Conservation (phyloP, 2,797 vertebrate genomes). For the Myoxocephalus aenaeus region DNA sequence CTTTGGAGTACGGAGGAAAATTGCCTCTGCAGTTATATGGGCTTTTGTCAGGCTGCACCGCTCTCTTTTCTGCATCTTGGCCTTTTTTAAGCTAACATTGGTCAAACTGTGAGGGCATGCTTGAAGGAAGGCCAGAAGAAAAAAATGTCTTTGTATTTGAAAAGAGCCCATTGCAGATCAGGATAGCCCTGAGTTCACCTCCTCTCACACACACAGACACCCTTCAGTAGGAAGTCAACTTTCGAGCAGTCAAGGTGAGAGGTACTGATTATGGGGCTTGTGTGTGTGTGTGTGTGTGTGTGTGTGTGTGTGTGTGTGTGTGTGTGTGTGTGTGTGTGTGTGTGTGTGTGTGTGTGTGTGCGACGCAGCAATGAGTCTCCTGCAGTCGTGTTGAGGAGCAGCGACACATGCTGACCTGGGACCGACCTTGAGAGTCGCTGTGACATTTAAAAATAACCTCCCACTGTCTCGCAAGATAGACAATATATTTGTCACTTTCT, state of each 20-base stretch:
- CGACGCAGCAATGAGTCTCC: conserved; percentile 29
- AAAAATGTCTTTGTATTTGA: conserved; percentile 14
- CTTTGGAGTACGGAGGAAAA: conserved; percentile 25
- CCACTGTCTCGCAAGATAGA: conserved; percentile 41
- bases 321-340: not conserved
- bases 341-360: not conserved
- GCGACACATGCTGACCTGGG: conserved; percentile 36
- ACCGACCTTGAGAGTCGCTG: conserved; percentile 53
- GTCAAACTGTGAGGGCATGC: conserved; percentile 11
- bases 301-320: not conserved
- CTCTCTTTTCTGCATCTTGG: conserved; percentile 25
- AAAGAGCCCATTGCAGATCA: conserved; percentile 4
- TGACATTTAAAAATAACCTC: conserved; percentile 71
- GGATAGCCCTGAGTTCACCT: not conserved
- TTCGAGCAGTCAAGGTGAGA: conserved; percentile 23
- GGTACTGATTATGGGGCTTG: conserved; percentile 14
- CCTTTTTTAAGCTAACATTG: conserved; percentile 9
- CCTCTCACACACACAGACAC: not conserved
- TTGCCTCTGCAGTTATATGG: conserved; percentile 25
- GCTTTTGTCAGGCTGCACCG: conserved; percentile 19
- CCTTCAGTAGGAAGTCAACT: conserved; percentile 16
- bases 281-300: not conserved
- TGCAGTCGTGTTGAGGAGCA: conserved; percentile 17
- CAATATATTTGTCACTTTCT: conserved; percentile 52
- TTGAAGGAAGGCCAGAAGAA: conserved; percentile 2